These are phyloP conservation scores for Platichthys stellatus DNA, from an alignment of 2,113 vertebrate species.

Conservation along the genomic window DNA sequence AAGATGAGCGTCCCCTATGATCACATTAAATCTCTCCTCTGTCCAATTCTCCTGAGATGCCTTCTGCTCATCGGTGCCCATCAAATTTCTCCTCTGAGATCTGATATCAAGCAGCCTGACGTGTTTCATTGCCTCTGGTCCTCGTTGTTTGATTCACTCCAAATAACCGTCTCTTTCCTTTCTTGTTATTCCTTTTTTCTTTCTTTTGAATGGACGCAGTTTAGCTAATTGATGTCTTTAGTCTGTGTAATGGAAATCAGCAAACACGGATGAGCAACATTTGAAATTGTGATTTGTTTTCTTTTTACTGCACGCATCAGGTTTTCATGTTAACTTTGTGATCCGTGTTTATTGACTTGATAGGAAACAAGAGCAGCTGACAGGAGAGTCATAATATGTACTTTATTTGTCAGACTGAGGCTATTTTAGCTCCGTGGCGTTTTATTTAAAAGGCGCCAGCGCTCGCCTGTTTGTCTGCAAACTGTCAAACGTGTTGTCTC, in stretches of 20 bases:
- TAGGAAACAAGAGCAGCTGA: slow-evolving; percentile 66
- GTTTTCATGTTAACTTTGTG: slow-evolving; percentile 71
- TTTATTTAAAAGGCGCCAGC: slow-evolving; percentile 35
- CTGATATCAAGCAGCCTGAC: slow-evolving; percentile 77
- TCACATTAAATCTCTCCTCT: slow-evolving; percentile 84
- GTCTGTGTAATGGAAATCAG: slow-evolving; percentile 74
- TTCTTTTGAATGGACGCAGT: slow-evolving; percentile 29
- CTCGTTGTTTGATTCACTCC: slow-evolving; percentile 74
- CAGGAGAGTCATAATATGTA: slow-evolving; percentile 51
- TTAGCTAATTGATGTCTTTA: slow-evolving; percentile 73
- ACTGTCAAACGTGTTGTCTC: slow-evolving; percentile 30
- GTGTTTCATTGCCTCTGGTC: slow-evolving; percentile 62
- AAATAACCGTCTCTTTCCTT: slow-evolving; percentile 47
- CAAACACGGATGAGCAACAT: slow-evolving; percentile 54
- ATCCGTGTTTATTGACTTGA: slow-evolving; percentile 76
- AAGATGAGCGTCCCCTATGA: slow-evolving; percentile 86
- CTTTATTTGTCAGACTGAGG: slow-evolving; percentile 43
- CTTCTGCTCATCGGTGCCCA: slow-evolving; percentile 80
- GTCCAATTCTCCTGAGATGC: slow-evolving; percentile 80
- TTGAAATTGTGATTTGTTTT: slow-evolving; percentile 70
- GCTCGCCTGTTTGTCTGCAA: slow-evolving; percentile 5
- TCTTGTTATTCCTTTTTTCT: neutral
- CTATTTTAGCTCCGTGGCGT: slow-evolving; percentile 33
- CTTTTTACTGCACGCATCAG: slow-evolving; percentile 56
- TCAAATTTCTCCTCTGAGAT: slow-evolving; percentile 79